A percentile compares a stretch with the other conserved stretches of the same genome.
These are phyloP conservation scores for Diachrysia chrysitis DNA, from an alignment of 2,888 invertebrate species.

Conservation along the genomic window DNA sequence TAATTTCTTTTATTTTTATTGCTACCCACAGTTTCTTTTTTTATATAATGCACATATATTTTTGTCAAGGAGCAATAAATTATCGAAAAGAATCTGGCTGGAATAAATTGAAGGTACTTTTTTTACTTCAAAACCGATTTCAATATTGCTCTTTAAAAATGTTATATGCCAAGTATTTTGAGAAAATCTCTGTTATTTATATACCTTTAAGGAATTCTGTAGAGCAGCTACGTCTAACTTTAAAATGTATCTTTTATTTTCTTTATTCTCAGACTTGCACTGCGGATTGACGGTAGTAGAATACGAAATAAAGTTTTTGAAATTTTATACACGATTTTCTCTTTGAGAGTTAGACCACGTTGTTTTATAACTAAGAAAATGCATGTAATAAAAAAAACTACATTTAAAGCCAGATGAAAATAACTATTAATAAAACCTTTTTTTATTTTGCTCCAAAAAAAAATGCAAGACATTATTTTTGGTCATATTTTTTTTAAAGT, in stretches of 20 bases:
- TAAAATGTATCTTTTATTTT: constrained; percentile 1
- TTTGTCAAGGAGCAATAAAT: neutral
- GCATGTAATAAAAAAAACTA: no score
- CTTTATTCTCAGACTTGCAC: neutral
- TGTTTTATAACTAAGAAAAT: neutral
- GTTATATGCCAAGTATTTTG: constrained; percentile 28
- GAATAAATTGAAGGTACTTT: no score
- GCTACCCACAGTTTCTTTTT: no score
- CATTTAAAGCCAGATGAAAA: no score
- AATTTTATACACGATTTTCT: constrained; percentile 4
- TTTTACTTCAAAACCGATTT: constrained; percentile 13
- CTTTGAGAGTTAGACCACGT: neutral
- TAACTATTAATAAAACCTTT: no score
- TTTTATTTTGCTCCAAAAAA: no score
- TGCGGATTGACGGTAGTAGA: neutral
- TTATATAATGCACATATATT: no score
- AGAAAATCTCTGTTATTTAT: neutral
- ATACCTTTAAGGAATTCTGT: neutral
- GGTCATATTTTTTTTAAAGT: no score
- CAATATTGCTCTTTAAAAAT: constrained; percentile 7
- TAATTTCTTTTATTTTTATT: neutral
- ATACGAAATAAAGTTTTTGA: neutral
- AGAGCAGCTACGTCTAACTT: neutral
- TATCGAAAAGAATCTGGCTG: no score
- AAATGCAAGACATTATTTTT: no score